Conservation (phyloP, 2,888 invertebrate species). For the Noctua comes region DNA sequence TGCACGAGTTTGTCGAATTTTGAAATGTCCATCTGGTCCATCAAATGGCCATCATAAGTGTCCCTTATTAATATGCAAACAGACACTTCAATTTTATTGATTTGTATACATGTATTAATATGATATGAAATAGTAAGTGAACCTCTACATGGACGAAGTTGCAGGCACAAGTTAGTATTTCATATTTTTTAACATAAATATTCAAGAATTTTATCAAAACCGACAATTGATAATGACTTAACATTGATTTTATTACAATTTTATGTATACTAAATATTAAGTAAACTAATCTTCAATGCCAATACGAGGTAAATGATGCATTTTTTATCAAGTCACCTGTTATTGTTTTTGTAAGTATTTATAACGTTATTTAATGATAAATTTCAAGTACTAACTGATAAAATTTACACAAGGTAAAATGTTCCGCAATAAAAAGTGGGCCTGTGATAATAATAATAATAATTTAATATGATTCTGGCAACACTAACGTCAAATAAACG, state of each 20-base stretch:
- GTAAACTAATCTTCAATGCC: not conserved
- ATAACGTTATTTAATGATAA: not conserved
- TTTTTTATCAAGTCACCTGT: not conserved
- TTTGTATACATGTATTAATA: too few species aligned
- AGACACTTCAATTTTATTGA: too few species aligned
- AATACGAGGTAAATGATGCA: not conserved
- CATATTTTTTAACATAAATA: not conserved
- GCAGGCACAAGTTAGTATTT: too few species aligned
- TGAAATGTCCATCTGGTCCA: too few species aligned
- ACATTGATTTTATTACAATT: slow-evolving; percentile 1
- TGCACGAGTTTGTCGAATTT: not conserved
- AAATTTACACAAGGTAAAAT: slow-evolving; percentile 12
- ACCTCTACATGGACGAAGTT: too few species aligned
- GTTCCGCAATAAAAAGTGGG: not conserved
- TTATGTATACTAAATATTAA: not conserved
- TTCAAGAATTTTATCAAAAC: not conserved
- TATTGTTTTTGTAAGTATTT: not conserved
- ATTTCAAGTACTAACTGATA: not conserved
- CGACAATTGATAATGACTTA: not conserved
- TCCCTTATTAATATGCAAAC: too few species aligned
- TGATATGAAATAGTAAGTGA: too few species aligned
- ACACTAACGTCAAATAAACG: too few species aligned
- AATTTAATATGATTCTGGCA: too few species aligned
- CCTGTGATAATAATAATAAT: not conserved
- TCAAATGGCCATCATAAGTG: not conserved